Percentiles rank a stretch among this genome's conserved stretches.
Evolutionary conservation across 1,140 invertebrate species (phyloP).

Genomic region (Vanessa atalanta): DNA sequence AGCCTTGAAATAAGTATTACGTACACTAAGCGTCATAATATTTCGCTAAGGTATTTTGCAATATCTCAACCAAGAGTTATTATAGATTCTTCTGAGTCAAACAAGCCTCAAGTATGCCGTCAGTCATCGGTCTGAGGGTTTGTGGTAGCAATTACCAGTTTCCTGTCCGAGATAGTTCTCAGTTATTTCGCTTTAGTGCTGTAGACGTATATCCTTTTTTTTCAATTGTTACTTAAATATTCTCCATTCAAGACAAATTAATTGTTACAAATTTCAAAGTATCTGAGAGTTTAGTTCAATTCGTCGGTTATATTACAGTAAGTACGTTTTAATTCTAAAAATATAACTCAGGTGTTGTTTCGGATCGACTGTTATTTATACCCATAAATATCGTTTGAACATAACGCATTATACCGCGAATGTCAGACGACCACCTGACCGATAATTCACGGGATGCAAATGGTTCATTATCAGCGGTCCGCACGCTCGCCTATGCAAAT

Average conservation of each 20-base stretch:
- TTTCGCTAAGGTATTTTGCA: neutral
- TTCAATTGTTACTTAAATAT: neutral
- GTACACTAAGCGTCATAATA: neutral
- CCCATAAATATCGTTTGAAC: slow-evolving; percentile 6
- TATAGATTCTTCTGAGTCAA: neutral
- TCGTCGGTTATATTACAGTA: neutral
- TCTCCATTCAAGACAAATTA: neutral
- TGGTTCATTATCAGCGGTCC: slow-evolving; percentile 59
- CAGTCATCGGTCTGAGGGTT: neutral
- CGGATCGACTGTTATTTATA: neutral
- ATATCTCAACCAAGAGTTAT: neutral
- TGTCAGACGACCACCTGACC: slow-evolving; percentile 49
- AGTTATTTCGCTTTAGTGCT: neutral
- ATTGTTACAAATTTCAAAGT: neutral
- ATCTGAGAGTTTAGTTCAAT: no score
- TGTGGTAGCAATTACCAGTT: neutral
- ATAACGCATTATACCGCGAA: slow-evolving; percentile 26
- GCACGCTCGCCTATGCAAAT: slow-evolving; percentile 60
- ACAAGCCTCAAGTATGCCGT: slow-evolving; percentile 1
- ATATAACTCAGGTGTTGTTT: slow-evolving; percentile 5
- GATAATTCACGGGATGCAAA: slow-evolving; percentile 71
- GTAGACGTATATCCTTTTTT: neutral
- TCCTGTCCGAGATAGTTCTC: neutral
- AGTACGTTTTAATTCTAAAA: neutral
- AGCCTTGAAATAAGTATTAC: neutral